These are phyloP conservation scores for Ctenoplectra terminalis DNA, from an alignment of 1,140 invertebrate genomes.

Conservation along the genomic window DNA sequence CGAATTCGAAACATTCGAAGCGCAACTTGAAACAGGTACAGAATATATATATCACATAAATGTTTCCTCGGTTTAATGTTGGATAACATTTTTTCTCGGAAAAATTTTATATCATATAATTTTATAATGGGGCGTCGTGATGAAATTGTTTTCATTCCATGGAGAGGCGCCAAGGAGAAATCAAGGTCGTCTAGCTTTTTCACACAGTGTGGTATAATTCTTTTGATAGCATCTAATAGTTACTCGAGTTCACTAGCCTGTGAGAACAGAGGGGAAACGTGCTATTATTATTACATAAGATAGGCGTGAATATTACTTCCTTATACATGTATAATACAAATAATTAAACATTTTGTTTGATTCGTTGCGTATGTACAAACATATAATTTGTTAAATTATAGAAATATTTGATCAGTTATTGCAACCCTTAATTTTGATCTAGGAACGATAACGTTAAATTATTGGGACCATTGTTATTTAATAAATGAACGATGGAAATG, in stretches of 20 bases:
- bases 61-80: too few species aligned
- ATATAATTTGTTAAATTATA: not conserved
- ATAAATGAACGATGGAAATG: too few species aligned
- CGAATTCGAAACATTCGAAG: too few species aligned
- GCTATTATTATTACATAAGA: slow-evolving; percentile 21
- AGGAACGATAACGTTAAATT: too few species aligned
- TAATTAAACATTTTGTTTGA: not conserved
- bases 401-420: not conserved
- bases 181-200: slow-evolving; percentile 14
- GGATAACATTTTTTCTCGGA: too few species aligned
- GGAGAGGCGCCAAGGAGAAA: slow-evolving; percentile 14
- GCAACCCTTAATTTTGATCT: too few species aligned
- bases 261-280: not conserved
- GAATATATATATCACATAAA: too few species aligned
- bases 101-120: too few species aligned
- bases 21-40: too few species aligned
- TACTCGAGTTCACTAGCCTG: not conserved
- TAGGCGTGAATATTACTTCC: slow-evolving; percentile 10
- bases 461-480: too few species aligned
- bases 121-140: not conserved
- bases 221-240: slow-evolving; percentile 4
- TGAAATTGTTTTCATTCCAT: not conserved
- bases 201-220: slow-evolving; percentile 5
- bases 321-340: not conserved
- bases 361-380: not conserved